A percentile compares a stretch with the other conserved stretches of the same genome.
phyloP scores from a whole-genome alignment of 2,888 invertebrate species.

The Megalurothrips usitatus region DNA sequence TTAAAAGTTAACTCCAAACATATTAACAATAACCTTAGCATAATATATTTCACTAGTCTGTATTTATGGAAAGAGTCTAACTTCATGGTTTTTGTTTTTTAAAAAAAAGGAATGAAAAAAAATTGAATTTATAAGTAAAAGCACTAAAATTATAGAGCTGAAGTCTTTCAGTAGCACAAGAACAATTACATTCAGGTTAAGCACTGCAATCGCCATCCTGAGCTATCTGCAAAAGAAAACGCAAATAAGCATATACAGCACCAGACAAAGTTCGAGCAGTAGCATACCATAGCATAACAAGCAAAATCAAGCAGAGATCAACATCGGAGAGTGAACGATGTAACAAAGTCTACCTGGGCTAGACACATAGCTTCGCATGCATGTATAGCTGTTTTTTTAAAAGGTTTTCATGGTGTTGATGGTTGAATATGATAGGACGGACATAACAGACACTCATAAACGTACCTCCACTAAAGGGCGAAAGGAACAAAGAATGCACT shows the following conservation, averaged over 20 bases:
- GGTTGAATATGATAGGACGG: too few species aligned
- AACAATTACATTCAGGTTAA: not conserved
- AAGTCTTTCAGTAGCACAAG: conserved; percentile 9
- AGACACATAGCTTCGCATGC: too few species aligned
- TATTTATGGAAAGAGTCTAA: not conserved
- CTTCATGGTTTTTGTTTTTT: not conserved
- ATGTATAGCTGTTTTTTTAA: too few species aligned
- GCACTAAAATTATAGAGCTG: conserved; percentile 12
- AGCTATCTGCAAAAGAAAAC: conserved; percentile 21
- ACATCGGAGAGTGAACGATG: too few species aligned
- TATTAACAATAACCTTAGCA: not conserved
- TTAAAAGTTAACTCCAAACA: conserved; percentile 17
- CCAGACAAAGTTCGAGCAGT: not conserved
- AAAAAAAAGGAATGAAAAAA: not conserved
- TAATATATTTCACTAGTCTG: not conserved
- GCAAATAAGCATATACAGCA: not conserved
- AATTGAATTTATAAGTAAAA: not conserved
- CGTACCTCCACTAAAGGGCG: too few species aligned
- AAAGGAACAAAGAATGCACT: too few species aligned
- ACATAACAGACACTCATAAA: too few species aligned
- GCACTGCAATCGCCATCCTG: not conserved
- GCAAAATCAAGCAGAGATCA: too few species aligned
- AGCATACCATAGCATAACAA: too few species aligned
- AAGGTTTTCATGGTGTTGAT: too few species aligned
- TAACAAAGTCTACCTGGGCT: too few species aligned